Evolutionary conservation across 2,888 invertebrate species (phyloP).

Genomic region (Amaurobius ferox): DNA sequence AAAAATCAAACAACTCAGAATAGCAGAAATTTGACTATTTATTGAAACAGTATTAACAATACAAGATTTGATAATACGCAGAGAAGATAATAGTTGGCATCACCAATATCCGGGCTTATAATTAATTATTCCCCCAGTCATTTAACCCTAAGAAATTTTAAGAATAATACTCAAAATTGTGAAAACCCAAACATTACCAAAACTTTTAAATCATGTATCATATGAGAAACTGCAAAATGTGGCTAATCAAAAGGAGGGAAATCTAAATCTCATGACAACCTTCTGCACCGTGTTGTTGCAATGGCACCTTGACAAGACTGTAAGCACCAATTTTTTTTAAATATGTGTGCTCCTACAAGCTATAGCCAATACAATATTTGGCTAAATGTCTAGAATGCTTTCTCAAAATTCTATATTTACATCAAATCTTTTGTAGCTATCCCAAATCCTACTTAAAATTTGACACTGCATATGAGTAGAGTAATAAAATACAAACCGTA

Average conservation of each 20-base stretch:
- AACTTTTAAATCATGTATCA: not conserved
- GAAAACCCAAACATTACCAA: not conserved
- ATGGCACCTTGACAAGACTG: constrained; percentile 23
- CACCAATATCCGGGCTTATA: not conserved
- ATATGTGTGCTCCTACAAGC: constrained; percentile 21
- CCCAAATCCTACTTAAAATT: constrained; percentile 42
- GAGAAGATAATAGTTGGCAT: constrained; percentile 13
- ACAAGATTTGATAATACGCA: constrained; percentile 35
- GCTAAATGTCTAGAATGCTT: constrained; percentile 30
- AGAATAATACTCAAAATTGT: not conserved
- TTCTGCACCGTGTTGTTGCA: not conserved
- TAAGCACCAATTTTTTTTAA: constrained; percentile 28
- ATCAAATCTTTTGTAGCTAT: constrained; percentile 37
- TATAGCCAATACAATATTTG: constrained; percentile 30
- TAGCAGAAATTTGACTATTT: constrained; percentile 50
- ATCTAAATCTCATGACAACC: not conserved
- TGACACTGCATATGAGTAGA: constrained; percentile 26
- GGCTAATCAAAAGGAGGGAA: not conserved
- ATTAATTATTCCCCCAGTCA: not conserved
- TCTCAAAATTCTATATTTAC: constrained; percentile 23
- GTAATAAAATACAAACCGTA: not conserved
- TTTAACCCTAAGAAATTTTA: too few relatives aligned
- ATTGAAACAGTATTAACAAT: constrained; percentile 49
- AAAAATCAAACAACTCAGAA: not conserved
- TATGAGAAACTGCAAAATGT: not conserved